Evolutionary conservation across 2,113 vertebrate species (phyloP).

Genomic region (Ibidorhyncha struthersii): DNA sequence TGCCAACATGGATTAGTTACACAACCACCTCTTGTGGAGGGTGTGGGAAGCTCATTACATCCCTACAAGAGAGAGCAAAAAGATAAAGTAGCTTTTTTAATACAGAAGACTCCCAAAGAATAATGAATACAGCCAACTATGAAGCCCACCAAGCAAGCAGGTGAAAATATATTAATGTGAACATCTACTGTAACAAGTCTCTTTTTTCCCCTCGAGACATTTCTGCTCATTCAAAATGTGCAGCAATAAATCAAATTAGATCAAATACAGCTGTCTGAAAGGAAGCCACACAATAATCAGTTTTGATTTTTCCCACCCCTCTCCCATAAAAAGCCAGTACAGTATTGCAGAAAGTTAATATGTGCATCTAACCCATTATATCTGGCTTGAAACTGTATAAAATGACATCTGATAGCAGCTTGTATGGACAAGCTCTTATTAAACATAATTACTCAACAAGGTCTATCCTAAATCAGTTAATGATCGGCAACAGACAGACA

Average conservation of each 20-base stretch:
- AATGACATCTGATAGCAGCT: slow-evolving; percentile 53
- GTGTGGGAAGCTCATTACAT: not conserved
- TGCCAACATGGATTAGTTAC: not conserved
- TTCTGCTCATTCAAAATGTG: slow-evolving; percentile 38
- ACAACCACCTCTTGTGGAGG: not conserved
- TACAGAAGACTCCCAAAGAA: not conserved
- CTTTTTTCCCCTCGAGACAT: slow-evolving; percentile 5
- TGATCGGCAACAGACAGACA: slow-evolving; percentile 24
- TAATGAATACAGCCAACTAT: not conserved
- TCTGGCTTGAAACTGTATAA: slow-evolving; percentile 26
- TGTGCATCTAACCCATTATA: slow-evolving; percentile 23
- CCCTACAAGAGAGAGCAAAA: not conserved
- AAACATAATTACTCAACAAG: slow-evolving; percentile 1
- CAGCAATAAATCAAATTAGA: slow-evolving; percentile 60
- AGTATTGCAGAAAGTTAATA: slow-evolving; percentile 46
- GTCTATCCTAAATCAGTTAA: slow-evolving; percentile 57
- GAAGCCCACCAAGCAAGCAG: slow-evolving; percentile 50
- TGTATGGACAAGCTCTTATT: slow-evolving; percentile 36
- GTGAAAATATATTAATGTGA: not conserved
- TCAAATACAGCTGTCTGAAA: slow-evolving; percentile 57
- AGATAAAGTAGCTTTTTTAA: not conserved
- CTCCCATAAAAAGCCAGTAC: slow-evolving; percentile 20
- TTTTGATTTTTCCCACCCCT: slow-evolving; percentile 63
- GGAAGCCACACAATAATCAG: slow-evolving; percentile 42
- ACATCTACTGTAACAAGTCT: slow-evolving; percentile 15